These are phyloP conservation scores for Boloria selene DNA, from an alignment of 2,888 invertebrate species.

Conservation along the genomic window DNA sequence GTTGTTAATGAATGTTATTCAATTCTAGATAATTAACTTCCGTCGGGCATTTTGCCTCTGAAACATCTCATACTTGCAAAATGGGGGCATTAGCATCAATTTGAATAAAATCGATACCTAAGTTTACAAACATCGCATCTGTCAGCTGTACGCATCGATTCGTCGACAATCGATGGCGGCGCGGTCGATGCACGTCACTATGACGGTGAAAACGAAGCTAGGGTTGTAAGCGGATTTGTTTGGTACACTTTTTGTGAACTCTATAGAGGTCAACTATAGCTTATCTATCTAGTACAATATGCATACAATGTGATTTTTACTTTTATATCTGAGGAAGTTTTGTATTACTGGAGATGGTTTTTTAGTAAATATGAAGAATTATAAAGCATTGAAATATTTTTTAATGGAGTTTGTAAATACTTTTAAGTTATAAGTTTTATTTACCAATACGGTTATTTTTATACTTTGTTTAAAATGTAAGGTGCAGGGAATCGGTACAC, in stretches of 20 bases:
- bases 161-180: constrained; percentile 49
- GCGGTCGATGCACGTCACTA: constrained; percentile 62
- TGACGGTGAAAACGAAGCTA: constrained; percentile 22
- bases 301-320: not conserved
- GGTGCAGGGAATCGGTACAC: too few relatives aligned
- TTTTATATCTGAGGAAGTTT: not conserved
- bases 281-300: not conserved
- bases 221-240: constrained; percentile 22
- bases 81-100: constrained; percentile 25
- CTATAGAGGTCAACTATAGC: constrained; percentile 10
- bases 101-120: constrained; percentile 35
- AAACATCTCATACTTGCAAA: not conserved
- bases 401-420: too few relatives aligned
- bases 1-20: too few relatives aligned
- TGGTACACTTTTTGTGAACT: constrained; percentile 9
- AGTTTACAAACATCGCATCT: constrained; percentile 54
- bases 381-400: too few relatives aligned
- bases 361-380: too few relatives aligned
- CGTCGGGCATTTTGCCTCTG: not conserved
- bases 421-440: too few relatives aligned
- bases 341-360: too few relatives aligned
- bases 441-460: too few relatives aligned
- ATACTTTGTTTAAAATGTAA: too few relatives aligned
- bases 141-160: constrained; percentile 61
- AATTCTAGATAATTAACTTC: too few relatives aligned